These are phyloP conservation scores for Dynastes hyllus DNA, from an alignment of 2,888 invertebrate species.

Conservation along the genomic window DNA sequence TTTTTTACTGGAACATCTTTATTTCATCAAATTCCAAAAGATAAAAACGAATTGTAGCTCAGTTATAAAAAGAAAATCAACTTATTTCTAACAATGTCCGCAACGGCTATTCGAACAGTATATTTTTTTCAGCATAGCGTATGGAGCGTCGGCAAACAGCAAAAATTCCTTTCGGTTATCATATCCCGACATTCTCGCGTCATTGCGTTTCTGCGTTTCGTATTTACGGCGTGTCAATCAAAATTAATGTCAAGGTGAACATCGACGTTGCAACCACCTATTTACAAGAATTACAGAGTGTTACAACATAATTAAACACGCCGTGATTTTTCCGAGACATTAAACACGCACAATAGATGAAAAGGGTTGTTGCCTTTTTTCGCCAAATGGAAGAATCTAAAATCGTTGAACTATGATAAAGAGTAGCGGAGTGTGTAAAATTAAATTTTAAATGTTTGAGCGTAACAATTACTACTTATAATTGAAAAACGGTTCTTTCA, in stretches of 20 bases:
- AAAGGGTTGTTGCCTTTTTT: slow-evolving; percentile 70
- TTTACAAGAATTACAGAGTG: slow-evolving; percentile 59
- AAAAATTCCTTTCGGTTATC: slow-evolving; percentile 10
- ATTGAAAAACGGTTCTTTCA: slow-evolving; percentile 49
- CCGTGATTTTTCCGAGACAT: slow-evolving; percentile 71
- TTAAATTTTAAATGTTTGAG: slow-evolving; percentile 57
- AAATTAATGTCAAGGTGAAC: slow-evolving; percentile 50
- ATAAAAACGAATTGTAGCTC: too few relatives aligned
- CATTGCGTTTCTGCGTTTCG: slow-evolving; percentile 30
- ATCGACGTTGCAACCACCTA: slow-evolving; percentile 38
- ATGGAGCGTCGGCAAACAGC: background rate
- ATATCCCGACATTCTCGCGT: slow-evolving; percentile 18
- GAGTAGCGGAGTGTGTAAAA: slow-evolving; percentile 58
- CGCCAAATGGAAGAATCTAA: slow-evolving; percentile 59
- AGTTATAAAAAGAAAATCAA: background rate
- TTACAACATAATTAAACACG: slow-evolving; percentile 69
- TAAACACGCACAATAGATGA: slow-evolving; percentile 64
- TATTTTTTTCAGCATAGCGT: background rate
- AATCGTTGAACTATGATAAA: slow-evolving; percentile 59
- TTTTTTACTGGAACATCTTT: too few relatives aligned
- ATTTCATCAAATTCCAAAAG: too few relatives aligned
- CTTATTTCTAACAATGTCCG: background rate
- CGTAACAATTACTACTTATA: slow-evolving; percentile 50
- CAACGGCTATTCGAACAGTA: background rate
- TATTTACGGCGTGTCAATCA: slow-evolving; percentile 44